phyloP scores from a whole-genome alignment of 2,113 vertebrate genomes.

The Mugil cephalus region DNA sequence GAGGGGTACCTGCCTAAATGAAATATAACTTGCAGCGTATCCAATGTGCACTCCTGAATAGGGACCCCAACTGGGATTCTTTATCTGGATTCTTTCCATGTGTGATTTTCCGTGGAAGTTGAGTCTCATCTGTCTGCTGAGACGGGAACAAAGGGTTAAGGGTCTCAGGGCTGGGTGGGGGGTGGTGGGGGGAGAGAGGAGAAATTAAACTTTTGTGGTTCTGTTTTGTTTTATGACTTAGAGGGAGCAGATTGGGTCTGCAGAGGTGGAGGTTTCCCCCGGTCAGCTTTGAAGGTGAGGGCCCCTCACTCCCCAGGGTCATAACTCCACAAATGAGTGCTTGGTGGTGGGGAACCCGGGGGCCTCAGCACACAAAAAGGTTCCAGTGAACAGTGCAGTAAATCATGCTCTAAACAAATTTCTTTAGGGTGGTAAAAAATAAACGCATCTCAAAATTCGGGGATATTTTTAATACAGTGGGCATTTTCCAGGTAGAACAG shows the following conservation, averaged over 20 bases:
- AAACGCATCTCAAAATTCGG: conserved; percentile 7
- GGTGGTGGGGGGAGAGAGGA: background rate
- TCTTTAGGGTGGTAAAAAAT: conserved; percentile 15
- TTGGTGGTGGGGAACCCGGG: conserved; percentile 36
- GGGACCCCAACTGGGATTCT: conserved; percentile 52
- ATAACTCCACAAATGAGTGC: conserved; percentile 60
- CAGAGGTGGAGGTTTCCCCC: conserved; percentile 40
- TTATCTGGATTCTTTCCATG: conserved; percentile 66
- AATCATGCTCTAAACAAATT: conserved; percentile 33
- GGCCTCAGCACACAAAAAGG: conserved; percentile 56
- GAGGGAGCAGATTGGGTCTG: conserved; percentile 46
- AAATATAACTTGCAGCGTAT: conserved; percentile 58
- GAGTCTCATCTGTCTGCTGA: conserved; percentile 55
- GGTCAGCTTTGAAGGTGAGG: conserved; percentile 68
- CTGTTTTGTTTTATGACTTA: conserved; percentile 71
- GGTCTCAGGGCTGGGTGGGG: conserved; percentile 49
- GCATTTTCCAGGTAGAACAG: background rate
- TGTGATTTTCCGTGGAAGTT: conserved; percentile 64
- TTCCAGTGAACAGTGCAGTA: conserved; percentile 44
- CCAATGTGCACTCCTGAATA: conserved; percentile 52
- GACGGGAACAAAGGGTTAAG: conserved; percentile 67
- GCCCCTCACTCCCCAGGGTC: conserved; percentile 62
- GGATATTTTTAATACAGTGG: background rate
- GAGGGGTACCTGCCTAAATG: conserved; percentile 64
- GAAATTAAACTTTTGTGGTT: conserved; percentile 58